Conservation (phyloP, 2,797 vertebrate species). For the Falco cherrug region DNA sequence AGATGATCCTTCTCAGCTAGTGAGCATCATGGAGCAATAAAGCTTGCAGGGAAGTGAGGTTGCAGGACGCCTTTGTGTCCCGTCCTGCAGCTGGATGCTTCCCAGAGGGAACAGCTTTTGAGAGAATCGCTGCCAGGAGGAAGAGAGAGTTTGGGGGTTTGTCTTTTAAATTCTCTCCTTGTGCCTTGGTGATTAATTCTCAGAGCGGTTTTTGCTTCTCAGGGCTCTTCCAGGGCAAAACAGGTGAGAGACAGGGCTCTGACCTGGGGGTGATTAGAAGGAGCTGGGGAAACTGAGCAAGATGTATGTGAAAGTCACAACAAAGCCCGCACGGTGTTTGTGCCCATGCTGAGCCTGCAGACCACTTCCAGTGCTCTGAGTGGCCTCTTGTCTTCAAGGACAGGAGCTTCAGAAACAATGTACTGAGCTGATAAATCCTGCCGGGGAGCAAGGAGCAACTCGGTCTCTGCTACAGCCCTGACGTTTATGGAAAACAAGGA, state of each 20-base stretch:
- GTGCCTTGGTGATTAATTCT: neutral
- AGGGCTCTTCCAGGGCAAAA: neutral
- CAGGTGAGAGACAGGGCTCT: neutral
- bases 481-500: neutral
- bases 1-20: neutral
- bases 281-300: neutral
- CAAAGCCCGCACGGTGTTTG: fast-evolving
- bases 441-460: neutral
- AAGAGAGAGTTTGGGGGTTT: neutral
- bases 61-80: neutral
- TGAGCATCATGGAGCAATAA: fast-evolving
- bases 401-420: neutral
- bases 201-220: neutral
- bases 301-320: neutral
- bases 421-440: neutral
- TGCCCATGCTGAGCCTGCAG: neutral
- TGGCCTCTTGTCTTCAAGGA: neutral
- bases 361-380: neutral
- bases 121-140: neutral
- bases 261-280: neutral
- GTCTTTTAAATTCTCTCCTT: neutral
- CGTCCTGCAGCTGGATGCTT: neutral
- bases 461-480: neutral
- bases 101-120: neutral
- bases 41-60: neutral